Evolutionary conservation across 2,113 vertebrate genomes (phyloP).

Genomic region (Oryzias woworae): DNA sequence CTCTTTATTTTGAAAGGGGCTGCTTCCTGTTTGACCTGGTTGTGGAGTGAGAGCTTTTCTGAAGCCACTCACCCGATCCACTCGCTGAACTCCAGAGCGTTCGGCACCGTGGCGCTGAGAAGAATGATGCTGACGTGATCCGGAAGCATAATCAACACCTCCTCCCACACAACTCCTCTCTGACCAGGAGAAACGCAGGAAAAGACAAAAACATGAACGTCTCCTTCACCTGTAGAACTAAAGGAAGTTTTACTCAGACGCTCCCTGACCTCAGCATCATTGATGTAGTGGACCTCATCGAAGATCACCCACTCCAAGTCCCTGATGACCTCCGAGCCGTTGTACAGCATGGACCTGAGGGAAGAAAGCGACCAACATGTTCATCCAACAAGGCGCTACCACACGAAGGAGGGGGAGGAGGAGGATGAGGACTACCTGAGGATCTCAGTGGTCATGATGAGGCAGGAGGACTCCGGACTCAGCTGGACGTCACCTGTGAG

Average conservation of each 20-base stretch:
- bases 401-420: too few relatives aligned
- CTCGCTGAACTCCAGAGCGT: constrained; percentile 90
- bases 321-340: constrained; percentile 89
- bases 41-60: too few relatives aligned
- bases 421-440: constrained; percentile 75
- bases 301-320: constrained; percentile 96
- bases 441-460: constrained; percentile 96
- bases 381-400: too few relatives aligned
- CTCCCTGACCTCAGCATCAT: constrained; percentile 84
- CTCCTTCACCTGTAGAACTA: neutral
- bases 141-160: constrained; percentile 91
- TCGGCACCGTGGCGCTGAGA: constrained; percentile 90
- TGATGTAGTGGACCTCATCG: constrained; percentile 94
- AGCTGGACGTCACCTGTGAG: constrained; percentile 90
- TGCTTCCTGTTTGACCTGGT: too few relatives aligned
- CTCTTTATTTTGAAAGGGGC: too few relatives aligned
- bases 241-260: neutral
- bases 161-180: constrained; percentile 94
- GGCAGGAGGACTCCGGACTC: constrained; percentile 87
- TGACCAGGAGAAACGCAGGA: constrained; percentile 46
- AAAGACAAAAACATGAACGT: neutral
- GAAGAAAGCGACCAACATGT: neutral
- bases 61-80: constrained; percentile 85
- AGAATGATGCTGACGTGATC: constrained; percentile 92
- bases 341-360: constrained; percentile 91